Percentiles rank a stretch among this genome's conserved stretches.
Evolutionary conservation across 2,797 vertebrate species (phyloP).

Genomic region (Monodelphis domestica): DNA sequence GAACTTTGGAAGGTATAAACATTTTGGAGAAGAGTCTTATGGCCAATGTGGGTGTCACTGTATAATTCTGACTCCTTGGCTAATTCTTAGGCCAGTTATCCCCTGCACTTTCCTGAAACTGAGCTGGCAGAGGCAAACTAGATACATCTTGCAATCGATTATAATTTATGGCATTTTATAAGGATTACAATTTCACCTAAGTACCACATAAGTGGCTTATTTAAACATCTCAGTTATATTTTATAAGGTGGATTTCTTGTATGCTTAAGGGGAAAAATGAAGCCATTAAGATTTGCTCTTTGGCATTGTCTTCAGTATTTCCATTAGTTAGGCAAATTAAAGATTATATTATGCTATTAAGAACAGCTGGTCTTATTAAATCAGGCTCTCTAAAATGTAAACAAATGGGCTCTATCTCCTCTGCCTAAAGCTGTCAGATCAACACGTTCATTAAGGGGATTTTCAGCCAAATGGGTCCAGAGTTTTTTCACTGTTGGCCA

Average conservation of each 20-base stretch:
- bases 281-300: constrained; percentile 70
- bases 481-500: constrained; percentile 51
- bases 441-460: constrained; percentile 59
- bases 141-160: constrained; percentile 62
- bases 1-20: constrained; percentile 30
- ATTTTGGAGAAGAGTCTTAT: constrained; percentile 50
- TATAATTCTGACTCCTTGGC: constrained; percentile 17
- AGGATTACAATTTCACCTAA: constrained; percentile 62
- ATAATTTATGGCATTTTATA: constrained; percentile 64
- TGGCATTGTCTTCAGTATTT: constrained; percentile 72
- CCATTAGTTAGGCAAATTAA: constrained; percentile 78
- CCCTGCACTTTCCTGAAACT: constrained; percentile 46
- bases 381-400: constrained; percentile 66
- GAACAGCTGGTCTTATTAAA: constrained; percentile 73
- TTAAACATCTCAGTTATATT: constrained; percentile 69
- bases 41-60: constrained; percentile 36
- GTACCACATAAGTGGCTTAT: constrained; percentile 63
- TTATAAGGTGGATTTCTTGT: constrained; percentile 66
- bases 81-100: background rate
- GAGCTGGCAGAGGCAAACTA: constrained; percentile 59
- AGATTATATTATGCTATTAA: constrained; percentile 72
- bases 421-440: constrained; percentile 64
- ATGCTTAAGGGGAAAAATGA: constrained; percentile 53
- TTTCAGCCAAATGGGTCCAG: constrained; percentile 15
- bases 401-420: constrained; percentile 71